A percentile compares a stretch with the other conserved stretches of the same genome.
These are phyloP conservation scores for Pharmacophagus antenor DNA, from an alignment of 2,888 invertebrate species.

Conservation along the genomic window DNA sequence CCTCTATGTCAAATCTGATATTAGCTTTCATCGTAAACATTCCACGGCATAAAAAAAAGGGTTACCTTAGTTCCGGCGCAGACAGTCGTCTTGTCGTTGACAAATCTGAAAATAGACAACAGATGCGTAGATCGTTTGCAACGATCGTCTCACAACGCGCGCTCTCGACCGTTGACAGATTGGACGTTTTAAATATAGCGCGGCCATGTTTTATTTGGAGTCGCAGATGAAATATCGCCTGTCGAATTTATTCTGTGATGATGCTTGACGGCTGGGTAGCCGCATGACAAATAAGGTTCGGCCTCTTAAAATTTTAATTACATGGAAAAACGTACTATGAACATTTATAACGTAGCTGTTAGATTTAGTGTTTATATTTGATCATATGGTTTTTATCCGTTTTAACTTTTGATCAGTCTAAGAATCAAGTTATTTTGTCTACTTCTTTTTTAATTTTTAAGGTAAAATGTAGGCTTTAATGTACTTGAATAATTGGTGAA, in stretches of 20 bases:
- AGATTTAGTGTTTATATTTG: neutral
- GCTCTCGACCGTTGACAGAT: conserved; percentile 78
- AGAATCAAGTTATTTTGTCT: too few relatives aligned
- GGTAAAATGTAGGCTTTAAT: too few relatives aligned
- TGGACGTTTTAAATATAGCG: conserved; percentile 76
- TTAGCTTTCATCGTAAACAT: conserved; percentile 44
- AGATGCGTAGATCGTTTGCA: conserved; percentile 75
- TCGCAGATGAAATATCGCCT: conserved; percentile 70
- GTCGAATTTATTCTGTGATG: conserved; percentile 51
- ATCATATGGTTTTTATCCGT: too few relatives aligned
- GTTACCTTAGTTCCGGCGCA: conserved; percentile 66
- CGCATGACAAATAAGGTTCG: conserved; percentile 36
- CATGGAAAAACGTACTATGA: neutral
- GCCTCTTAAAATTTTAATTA: conserved; percentile 14
- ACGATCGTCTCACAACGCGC: conserved; percentile 75
- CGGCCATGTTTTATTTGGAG: conserved; percentile 68
- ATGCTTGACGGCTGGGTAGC: conserved; percentile 20
- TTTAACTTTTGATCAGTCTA: too few relatives aligned
- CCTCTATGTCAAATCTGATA: conserved; percentile 40
- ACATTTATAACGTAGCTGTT: neutral
- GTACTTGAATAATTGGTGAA: neutral
- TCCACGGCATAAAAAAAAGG: conserved; percentile 52
- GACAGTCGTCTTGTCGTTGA: conserved; percentile 62
- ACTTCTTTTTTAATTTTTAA: too few relatives aligned
- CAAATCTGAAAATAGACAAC: conserved; percentile 76